Base-by-base conservation (phyloP, 2,113 vertebrate genomes). In the Esox niger region DNA sequence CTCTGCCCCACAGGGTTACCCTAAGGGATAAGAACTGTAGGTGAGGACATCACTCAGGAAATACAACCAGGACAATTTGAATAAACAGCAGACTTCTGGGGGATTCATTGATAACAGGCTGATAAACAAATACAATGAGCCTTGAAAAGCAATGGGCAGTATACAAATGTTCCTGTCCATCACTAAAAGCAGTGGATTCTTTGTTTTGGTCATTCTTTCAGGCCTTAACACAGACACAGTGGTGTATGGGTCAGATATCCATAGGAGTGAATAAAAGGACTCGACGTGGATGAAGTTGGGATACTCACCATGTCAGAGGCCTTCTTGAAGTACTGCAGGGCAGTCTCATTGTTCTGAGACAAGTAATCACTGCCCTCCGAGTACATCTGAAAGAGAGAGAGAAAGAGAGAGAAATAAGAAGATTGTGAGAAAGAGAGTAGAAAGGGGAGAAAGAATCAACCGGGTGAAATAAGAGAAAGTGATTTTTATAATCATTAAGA, bases 1-100 rank as follows among this genome's bases (percentile, higher is more conserved):
- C 97, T 99, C 90, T 99, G 97, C 35, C 97, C 97, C 69, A 99
- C 97, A 0, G 97, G 97, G 80, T 99, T 99, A 38, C 97, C 97
- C 97, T 99, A 82, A 30, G 74, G 86, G 64, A 27, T 71, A 46
- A 61, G 21, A 59, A 0, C 17, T 9, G 2, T 47, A 35, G 52
- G 3, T 54, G 69, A 23, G 2, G 56, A 54, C 21, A 10, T 8
- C 11, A 21, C 13, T 49, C 35, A 33, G 9, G 15, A 17, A 21
- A 10, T 10, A n/a, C 25, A n/a, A n/a, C 3, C 20, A 55, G 62
- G 9, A 35, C 0, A 8, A 17, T 43, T 43, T 10, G 17, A 43
- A 6, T 15, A 4, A 43, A 38, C 15, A 43, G 38, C 17, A 1
- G 11, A 17, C 38, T 43, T 15, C 17, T 43, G 15, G n/a, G n/a